Conservation (phyloP, 2,888 invertebrate species). For the Drosophila aldrichi region DNA sequence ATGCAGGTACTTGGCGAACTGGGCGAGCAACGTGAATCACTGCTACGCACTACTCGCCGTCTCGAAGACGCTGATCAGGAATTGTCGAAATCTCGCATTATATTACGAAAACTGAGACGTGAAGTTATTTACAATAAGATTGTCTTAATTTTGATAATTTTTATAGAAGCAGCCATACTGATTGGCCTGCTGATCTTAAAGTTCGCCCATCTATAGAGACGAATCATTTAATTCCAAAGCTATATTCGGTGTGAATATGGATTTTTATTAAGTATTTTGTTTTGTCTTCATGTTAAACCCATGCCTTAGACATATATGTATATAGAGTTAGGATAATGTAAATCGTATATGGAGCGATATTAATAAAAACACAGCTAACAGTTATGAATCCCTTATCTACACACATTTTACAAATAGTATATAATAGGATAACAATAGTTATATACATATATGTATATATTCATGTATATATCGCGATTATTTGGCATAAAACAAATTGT, state of each 20-base stretch:
- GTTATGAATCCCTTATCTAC: slow-evolving; percentile 46
- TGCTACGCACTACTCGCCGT: slow-evolving; percentile 89
- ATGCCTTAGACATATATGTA: slow-evolving; percentile 58
- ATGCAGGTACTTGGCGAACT: slow-evolving; percentile 89
- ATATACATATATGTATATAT: slow-evolving; percentile 23
- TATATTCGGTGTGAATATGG: slow-evolving; percentile 36
- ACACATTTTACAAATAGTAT: slow-evolving; percentile 38
- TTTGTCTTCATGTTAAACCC: slow-evolving; percentile 40
- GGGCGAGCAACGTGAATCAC: slow-evolving; percentile 90
- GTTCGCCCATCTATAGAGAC: slow-evolving; percentile 83
- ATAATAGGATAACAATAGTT: slow-evolving; percentile 59
- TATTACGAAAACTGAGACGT: slow-evolving; percentile 89
- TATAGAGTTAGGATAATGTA: slow-evolving; percentile 41
- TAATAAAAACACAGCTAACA: slow-evolving; percentile 71
- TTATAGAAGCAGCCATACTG: slow-evolving; percentile 89
- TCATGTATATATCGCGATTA: slow-evolving; percentile 41
- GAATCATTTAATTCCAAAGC: slow-evolving; percentile 71
- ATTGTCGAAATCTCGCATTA: slow-evolving; percentile 88
- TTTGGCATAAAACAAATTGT: slow-evolving; percentile 69
- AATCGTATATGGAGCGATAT: slow-evolving; percentile 47
- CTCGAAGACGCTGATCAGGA: slow-evolving; percentile 90
- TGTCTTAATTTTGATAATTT: slow-evolving; percentile 90
- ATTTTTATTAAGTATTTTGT: slow-evolving; percentile 42
- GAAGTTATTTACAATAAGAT: slow-evolving; percentile 91
- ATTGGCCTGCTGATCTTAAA: slow-evolving; percentile 88